Evolutionary conservation across 2,888 invertebrate genomes (phyloP).

Genomic region (Sminthurinus aureus): DNA sequence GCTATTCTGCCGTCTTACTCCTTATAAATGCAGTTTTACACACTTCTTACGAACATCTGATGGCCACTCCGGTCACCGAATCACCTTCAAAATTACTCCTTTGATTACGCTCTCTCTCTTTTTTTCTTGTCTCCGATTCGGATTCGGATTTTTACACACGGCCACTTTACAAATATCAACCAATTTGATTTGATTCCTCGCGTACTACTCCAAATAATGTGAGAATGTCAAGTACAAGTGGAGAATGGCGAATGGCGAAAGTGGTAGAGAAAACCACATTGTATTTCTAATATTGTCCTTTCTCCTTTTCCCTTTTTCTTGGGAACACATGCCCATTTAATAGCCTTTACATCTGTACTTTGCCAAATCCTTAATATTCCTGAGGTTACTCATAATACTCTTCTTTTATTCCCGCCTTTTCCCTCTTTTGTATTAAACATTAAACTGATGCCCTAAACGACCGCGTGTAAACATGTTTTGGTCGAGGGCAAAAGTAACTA

Average conservation of each 20-base stretch:
- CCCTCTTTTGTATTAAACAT: background rate
- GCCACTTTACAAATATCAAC: constrained; percentile 26
- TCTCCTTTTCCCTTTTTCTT: no score
- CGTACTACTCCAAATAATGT: background rate
- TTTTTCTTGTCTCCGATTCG: no score
- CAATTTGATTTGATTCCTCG: constrained; percentile 26
- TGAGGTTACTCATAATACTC: background rate
- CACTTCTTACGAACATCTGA: constrained; percentile 44
- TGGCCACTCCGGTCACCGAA: constrained; percentile 55
- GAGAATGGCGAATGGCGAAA: no score
- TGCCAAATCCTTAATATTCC: background rate
- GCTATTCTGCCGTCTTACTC: background rate
- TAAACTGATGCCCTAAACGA: no score
- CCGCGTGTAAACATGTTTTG: no score
- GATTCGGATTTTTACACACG: constrained; percentile 41
- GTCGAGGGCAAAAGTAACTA: no score
- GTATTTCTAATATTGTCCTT: no score
- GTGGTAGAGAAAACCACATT: no score
- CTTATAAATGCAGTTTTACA: constrained; percentile 37
- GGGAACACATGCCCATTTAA: no score
- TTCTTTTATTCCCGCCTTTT: background rate
- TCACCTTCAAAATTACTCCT: constrained; percentile 54
- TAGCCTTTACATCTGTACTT: no score
- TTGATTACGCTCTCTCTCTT: constrained; percentile 46
- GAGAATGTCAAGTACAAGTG: background rate